Base-by-base conservation (phyloP, 2,797 vertebrate species). In the Phoebastria nigripes region DNA sequence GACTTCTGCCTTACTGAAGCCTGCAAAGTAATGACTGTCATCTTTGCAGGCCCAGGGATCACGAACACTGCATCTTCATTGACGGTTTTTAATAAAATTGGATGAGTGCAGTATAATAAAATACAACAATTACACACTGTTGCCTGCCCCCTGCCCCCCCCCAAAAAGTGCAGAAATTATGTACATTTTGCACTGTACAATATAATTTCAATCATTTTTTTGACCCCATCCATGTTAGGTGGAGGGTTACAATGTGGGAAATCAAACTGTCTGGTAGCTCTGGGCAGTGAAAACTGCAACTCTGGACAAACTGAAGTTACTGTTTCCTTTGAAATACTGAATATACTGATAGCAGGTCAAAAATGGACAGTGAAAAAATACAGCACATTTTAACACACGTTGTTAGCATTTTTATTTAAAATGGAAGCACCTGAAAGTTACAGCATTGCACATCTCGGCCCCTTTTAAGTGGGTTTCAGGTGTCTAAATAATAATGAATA, bases 121-220 rank as follows among this genome's bases (percentile, higher is more conserved):
- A 49, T 13, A 63, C 5, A 84, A 44, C 12, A 76, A 35, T 29
- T 52, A 59, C 5, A 51, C 1, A 8, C 12, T 47, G 31, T 17
- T 63, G 8, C 9, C 31, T 76, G 7, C 5, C 14, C 3, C 2
- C 8, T 37, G 37, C 7, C 15, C 1, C 2, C 8, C 3, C 3
- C 6, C 13, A 22, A 37, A 28, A 24, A 11, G 3, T 15, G 9
- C 21, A 54, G 35, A 63, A 87, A 73, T 63, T 25, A 52, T 3
- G 13, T 47, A n/a, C 15, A 54, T 58, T 65, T 83, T 65, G 24
- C 35, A 55, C 5, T 26, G 3, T n/a, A 24, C 0, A 1, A 28
- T 39, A 42, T 9, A 31, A 65, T 66, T 51, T 54, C 13, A 35
- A 54, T 26, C 2, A 5, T 17, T 55, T 79, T 90, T 82, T 93